Percentiles rank a stretch among this genome's conserved stretches.
phyloP scores from a whole-genome alignment of 1,140 invertebrate species.

The Trichonephila clavata region DNA sequence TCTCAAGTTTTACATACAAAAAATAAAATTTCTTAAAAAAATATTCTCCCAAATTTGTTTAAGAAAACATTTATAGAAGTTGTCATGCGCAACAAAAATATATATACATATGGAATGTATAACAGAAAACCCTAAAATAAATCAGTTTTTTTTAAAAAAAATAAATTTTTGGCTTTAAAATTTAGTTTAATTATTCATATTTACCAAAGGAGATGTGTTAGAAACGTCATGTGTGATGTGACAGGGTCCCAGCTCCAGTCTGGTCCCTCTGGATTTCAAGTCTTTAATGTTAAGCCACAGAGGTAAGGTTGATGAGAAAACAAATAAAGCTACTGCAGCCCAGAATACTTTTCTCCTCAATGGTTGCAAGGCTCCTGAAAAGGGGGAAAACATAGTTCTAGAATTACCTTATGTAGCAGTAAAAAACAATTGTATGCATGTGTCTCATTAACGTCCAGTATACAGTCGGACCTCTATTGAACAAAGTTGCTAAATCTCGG shows the following conservation, averaged over 20 bases:
- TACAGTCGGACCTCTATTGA: too few relatives aligned
- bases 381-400: background rate
- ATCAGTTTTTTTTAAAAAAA: background rate
- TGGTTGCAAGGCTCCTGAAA: background rate
- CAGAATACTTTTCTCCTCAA: slow-evolving; percentile 38
- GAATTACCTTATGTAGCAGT: too few relatives aligned
- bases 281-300: slow-evolving; percentile 53
- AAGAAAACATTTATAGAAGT: too few relatives aligned
- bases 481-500: too few relatives aligned
- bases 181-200: slow-evolving; percentile 6
- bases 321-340: background rate
- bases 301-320: slow-evolving; percentile 27
- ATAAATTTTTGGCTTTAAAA: background rate
- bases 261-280: slow-evolving; percentile 47
- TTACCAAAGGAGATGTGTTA: slow-evolving; percentile 63
- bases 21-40: too few relatives aligned
- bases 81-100: too few relatives aligned
- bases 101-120: too few relatives aligned
- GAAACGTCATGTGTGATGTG: slow-evolving; percentile 36
- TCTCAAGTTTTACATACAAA: too few relatives aligned
- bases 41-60: too few relatives aligned
- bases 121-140: too few relatives aligned
- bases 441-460: too few relatives aligned
- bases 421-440: too few relatives aligned
- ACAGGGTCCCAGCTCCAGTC: slow-evolving; percentile 62